These are phyloP conservation scores for Strix uralensis DNA, from an alignment of 2,113 vertebrate species.

Conservation along the genomic window DNA sequence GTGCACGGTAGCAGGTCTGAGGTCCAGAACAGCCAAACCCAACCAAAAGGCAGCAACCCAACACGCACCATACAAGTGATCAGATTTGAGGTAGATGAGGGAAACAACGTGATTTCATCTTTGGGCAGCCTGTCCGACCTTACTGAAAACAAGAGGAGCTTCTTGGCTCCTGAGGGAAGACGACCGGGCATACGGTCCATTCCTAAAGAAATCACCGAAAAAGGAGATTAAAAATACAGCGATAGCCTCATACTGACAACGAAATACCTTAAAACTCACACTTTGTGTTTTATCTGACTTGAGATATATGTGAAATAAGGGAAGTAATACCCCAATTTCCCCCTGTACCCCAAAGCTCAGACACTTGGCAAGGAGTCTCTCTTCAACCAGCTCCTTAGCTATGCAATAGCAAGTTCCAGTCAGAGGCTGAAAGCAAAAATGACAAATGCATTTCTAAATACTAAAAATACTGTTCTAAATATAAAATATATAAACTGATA, in stretches of 20 bases:
- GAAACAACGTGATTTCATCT: background rate
- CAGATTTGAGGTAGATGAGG: background rate
- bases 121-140: background rate
- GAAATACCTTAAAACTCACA: background rate
- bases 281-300: background rate
- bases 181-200: too few species aligned
- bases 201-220: background rate
- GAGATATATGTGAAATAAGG: background rate
- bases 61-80: rapidly evolving
- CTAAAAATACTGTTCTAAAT: background rate
- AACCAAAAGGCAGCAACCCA: background rate
- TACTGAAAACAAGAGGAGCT: background rate
- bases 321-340: background rate
- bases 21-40: background rate
- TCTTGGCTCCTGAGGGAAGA: background rate
- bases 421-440: background rate
- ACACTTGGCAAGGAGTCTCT: background rate
- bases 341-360: background rate
- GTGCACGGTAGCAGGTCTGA: background rate
- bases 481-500: background rate
- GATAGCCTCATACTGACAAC: background rate
- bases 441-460: background rate
- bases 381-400: background rate
- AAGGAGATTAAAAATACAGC: background rate
- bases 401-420: background rate